Evolutionary conservation across 2,113 vertebrate genomes (phyloP).

Genomic region (Arizona elegans): DNA sequence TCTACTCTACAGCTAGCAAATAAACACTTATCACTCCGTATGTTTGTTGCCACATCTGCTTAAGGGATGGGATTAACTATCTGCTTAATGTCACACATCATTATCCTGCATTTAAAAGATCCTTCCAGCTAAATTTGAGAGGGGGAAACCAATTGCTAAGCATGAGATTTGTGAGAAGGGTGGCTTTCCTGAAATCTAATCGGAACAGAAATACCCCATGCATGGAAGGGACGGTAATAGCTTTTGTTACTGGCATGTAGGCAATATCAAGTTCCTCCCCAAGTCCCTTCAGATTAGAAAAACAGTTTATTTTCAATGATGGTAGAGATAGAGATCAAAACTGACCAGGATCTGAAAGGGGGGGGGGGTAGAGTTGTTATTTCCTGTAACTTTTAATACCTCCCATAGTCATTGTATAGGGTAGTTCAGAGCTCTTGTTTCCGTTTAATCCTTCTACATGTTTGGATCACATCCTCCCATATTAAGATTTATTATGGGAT

Average conservation of each 20-base stretch:
- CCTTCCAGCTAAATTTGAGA: conserved; percentile 49
- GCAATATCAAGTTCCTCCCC: neutral
- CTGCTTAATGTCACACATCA: conserved; percentile 32
- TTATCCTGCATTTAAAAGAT: conserved; percentile 42
- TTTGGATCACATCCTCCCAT: neutral
- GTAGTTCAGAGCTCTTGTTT: neutral
- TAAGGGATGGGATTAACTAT: conserved; percentile 44
- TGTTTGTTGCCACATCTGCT: conserved; percentile 52
- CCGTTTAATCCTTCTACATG: neutral
- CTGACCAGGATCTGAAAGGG: neutral
- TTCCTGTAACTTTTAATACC: neutral
- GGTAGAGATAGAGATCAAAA: conserved; percentile 1
- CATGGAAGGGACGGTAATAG: conserved; percentile 8
- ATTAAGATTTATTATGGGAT: neutral
- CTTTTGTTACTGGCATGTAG: conserved; percentile 4
- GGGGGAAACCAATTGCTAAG: conserved; percentile 30
- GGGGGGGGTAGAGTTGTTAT: neutral
- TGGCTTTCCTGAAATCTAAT: conserved; percentile 15
- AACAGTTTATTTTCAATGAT: neutral
- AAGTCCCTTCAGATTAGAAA: neutral
- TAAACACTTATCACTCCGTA: conserved; percentile 52
- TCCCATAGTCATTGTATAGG: neutral
- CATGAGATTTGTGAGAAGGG: conserved; percentile 23
- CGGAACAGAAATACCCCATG: neutral
- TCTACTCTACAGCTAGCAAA: conserved; percentile 52